Base-by-base conservation (phyloP, 1,140 invertebrate species). In the Cotesia glomerata region DNA sequence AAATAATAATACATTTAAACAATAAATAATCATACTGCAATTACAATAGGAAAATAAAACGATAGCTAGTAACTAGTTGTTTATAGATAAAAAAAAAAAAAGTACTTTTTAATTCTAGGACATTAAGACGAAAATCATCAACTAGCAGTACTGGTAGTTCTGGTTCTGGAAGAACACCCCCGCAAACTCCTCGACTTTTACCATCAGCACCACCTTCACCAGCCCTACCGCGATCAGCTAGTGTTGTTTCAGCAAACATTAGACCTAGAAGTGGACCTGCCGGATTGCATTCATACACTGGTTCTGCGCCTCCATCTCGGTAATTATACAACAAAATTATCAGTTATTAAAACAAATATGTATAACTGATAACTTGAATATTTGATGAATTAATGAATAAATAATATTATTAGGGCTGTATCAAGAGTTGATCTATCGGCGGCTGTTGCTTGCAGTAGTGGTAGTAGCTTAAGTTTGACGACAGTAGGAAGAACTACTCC, bases 211-310 rank as follows among this genome's bases (percentile, higher is more conserved):
- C 87, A 71, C 85, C 87, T 4, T 85, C 84, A 18, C 85, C 85
- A 36, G 85, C 83, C n/a, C 49, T 87, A 36, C 80, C 83, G 0
- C 85, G 88, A 14, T 88, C 89, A 51, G 81, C 87, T 13, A 93
- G 92, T 74, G 89, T 89, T 0, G 71, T 84, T 8, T 88, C 89
- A 0, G 89, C 74, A n/a, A 71, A 90, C 39, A 85, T 88, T 4
- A 85, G 92, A 69, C 92, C 92, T 1, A 84, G 92, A 58, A 93
- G 92, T 18, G 92, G 92, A 54, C 92, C 93, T 0, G 91, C 92
- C 9, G 92, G 92, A 7, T 85, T 94, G 18, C 91, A 92, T 79
- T 92, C 91, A 76, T 93, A 93, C 78, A 93, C 92, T 67, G 92
- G 92, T 83, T 85, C 84, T 1, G 82, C 81, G 1, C 82, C 85